A percentile compares a stretch with the other conserved stretches of the same genome.
phyloP scores from a whole-genome alignment of 2,888 invertebrate genomes.

The Diarsia rubi region DNA sequence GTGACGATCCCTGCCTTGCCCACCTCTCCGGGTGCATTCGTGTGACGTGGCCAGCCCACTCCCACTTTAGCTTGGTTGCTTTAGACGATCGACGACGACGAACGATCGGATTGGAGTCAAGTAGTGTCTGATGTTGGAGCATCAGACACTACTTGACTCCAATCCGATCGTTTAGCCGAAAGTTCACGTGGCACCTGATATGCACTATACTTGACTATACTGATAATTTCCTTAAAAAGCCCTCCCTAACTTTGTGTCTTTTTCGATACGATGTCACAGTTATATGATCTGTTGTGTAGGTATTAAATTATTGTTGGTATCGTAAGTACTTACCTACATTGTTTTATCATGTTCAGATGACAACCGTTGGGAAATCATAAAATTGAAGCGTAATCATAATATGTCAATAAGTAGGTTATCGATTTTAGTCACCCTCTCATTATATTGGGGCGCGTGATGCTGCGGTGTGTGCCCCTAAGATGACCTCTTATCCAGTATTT shows the following conservation, averaged over 20 bases:
- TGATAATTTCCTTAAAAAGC: not conserved
- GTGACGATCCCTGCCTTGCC: too few species aligned
- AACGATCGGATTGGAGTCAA: too few species aligned
- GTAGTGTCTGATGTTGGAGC: too few species aligned
- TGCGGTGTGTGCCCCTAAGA: conserved; percentile 21
- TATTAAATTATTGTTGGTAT: not conserved
- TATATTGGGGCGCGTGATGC: conserved; percentile 51
- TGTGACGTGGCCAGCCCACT: too few species aligned
- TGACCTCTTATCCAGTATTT: conserved; percentile 39
- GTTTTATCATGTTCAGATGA: not conserved
- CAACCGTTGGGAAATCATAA: conserved; percentile 12
- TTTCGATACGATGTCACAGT: not conserved
- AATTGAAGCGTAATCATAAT: too few species aligned
- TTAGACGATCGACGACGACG: too few species aligned
- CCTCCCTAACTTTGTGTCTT: not conserved
- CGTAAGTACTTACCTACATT: not conserved
- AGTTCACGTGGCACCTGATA: too few species aligned
- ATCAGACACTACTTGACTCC: too few species aligned
- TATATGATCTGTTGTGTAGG: not conserved
- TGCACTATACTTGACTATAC: too few species aligned
- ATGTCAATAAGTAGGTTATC: conserved; percentile 51
- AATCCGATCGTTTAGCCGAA: too few species aligned
- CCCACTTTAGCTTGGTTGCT: too few species aligned
- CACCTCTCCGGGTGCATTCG: too few species aligned
- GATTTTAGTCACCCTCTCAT: conserved; percentile 46